Conservation (phyloP, 2,797 vertebrate genomes). For the Neosalanx taihuensis region DNA sequence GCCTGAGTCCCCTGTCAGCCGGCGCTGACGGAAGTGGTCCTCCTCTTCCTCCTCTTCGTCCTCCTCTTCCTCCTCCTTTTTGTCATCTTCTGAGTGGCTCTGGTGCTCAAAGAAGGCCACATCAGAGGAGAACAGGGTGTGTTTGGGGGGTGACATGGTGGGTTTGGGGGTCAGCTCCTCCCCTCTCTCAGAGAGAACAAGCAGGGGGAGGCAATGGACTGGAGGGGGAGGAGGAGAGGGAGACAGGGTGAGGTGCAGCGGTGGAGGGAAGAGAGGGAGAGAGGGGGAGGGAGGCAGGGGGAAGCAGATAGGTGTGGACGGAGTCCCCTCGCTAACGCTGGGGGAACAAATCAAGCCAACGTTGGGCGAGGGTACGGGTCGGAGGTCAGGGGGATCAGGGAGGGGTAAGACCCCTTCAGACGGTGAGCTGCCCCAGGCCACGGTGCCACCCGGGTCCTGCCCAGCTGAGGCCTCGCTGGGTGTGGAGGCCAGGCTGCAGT, state of each 20-base stretch:
- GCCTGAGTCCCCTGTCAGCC: slow-evolving; percentile 86
- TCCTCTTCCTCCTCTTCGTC: slow-evolving; percentile 57
- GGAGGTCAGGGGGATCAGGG: slow-evolving; percentile 46
- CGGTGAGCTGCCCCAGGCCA: background rate
- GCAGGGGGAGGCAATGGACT: slow-evolving; percentile 42
- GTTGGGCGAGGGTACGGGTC: slow-evolving; percentile 48
- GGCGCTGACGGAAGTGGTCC: slow-evolving; percentile 77
- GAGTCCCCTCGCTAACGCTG: slow-evolving; percentile 16
- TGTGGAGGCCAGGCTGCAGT: slow-evolving; percentile 72
- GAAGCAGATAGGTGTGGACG: background rate
- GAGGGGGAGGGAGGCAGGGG: slow-evolving; percentile 36
- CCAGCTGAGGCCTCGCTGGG: slow-evolving; percentile 33
- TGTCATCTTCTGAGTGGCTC: slow-evolving; percentile 42
- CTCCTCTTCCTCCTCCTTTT: slow-evolving; percentile 48
- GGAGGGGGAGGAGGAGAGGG: slow-evolving; percentile 39
- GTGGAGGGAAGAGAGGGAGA: slow-evolving; percentile 37
- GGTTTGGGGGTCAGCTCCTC: slow-evolving; percentile 7
- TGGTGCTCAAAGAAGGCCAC: slow-evolving; percentile 56
- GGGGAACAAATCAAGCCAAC: slow-evolving; percentile 48
- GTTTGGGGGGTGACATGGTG: slow-evolving; percentile 49
- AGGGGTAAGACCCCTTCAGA: slow-evolving; percentile 11
- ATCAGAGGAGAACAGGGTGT: slow-evolving; percentile 60
- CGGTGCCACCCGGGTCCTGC: slow-evolving; percentile 6
- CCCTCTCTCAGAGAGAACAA: slow-evolving; percentile 39
- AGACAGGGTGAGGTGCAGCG: slow-evolving; percentile 45